These are phyloP conservation scores for Notarius lentiginosus DNA, from an alignment of 2,113 vertebrate species.

Conservation along the genomic window DNA sequence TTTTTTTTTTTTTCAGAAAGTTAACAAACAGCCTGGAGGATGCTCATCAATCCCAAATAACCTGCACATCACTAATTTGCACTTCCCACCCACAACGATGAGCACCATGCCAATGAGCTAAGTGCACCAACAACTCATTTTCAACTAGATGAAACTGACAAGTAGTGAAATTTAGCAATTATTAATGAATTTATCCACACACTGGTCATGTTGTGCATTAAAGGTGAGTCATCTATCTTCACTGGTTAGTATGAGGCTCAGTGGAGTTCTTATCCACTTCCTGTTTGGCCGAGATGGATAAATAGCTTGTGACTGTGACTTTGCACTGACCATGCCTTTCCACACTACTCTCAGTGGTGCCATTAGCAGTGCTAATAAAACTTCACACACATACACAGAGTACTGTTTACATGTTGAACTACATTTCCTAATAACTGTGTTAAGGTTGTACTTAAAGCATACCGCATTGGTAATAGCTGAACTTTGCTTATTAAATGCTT, in stretches of 20 bases:
- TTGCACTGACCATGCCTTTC: conserved; percentile 1
- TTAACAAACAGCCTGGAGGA: conserved; percentile 52
- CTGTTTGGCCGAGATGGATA: conserved; percentile 16
- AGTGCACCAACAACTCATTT: conserved; percentile 54
- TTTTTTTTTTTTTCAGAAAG: conserved; percentile 43
- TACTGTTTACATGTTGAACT: too few relatives aligned
- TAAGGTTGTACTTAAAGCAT: too few relatives aligned
- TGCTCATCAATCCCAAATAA: conserved; percentile 62
- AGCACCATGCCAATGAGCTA: conserved; percentile 58
- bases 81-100: conserved; percentile 59
- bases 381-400: conserved; percentile 6
- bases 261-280: conserved; percentile 8
- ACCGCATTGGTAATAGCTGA: too few relatives aligned
- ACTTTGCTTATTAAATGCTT: too few relatives aligned
- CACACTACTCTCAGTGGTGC: not conserved
- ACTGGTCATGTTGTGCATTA: not conserved
- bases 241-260: not conserved
- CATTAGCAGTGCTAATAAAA: conserved; percentile 26
- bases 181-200: not conserved
- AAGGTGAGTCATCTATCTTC: conserved; percentile 14
- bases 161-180: conserved; percentile 43
- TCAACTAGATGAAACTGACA: conserved; percentile 58
- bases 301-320: conserved; percentile 35
- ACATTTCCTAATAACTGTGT: too few relatives aligned
- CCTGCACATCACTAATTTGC: conserved; percentile 35